Evolutionary conservation across 2,888 invertebrate species (phyloP).

Genomic region (Chrysotoxum bicinctum): DNA sequence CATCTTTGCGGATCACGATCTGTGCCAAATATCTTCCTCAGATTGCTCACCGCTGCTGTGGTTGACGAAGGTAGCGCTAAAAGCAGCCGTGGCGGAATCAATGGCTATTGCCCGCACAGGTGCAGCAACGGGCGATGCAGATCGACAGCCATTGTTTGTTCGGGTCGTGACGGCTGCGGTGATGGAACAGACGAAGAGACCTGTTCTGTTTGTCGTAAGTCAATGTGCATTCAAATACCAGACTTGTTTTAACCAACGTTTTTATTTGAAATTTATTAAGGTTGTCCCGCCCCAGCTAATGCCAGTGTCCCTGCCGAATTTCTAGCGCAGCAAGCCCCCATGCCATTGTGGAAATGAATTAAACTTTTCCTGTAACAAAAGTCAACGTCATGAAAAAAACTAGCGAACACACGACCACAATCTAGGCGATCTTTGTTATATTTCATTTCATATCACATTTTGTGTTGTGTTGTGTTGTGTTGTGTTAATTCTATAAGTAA

Average conservation of each 20-base stretch:
- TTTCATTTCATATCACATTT: slow-evolving; percentile 51
- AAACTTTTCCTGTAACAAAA: slow-evolving; percentile 42
- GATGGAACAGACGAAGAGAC: slow-evolving; percentile 93
- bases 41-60: slow-evolving; percentile 77
- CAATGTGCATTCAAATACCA: neutral
- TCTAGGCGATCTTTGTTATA: slow-evolving; percentile 41
- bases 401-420: slow-evolving; percentile 1
- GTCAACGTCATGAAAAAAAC: slow-evolving; percentile 45
- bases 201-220: slow-evolving; percentile 94
- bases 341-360: slow-evolving; percentile 79
- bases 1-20: slow-evolving; percentile 85
- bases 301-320: slow-evolving; percentile 75
- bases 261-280: slow-evolving; percentile 78
- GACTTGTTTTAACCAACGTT: slow-evolving; percentile 6
- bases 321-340: slow-evolving; percentile 78
- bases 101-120: slow-evolving; percentile 87
- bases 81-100: slow-evolving; percentile 71
- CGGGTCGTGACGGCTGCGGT: slow-evolving; percentile 94
- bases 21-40: slow-evolving; percentile 80
- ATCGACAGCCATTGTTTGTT: slow-evolving; percentile 94
- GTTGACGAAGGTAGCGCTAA: slow-evolving; percentile 76
- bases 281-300: slow-evolving; percentile 83
- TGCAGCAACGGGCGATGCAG: slow-evolving; percentile 94
- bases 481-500: slow-evolving; percentile 42
- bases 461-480: slow-evolving; percentile 38